Conservation (phyloP, 2,797 vertebrate species). For the Bufotes viridis region DNA sequence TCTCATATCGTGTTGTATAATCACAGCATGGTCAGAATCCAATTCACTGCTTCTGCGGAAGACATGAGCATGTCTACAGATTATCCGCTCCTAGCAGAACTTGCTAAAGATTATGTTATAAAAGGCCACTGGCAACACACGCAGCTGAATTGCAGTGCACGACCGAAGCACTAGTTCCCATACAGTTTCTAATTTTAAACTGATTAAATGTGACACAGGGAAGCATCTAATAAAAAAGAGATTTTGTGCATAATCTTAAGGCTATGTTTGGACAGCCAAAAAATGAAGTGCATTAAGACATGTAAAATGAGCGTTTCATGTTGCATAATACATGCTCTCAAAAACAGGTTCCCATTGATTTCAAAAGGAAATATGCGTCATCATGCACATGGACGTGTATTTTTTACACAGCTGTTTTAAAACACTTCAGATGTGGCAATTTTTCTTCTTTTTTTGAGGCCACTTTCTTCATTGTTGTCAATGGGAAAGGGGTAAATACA, state of each 20-base stretch:
- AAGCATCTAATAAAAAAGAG: conserved; percentile 48
- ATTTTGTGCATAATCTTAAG: conserved; percentile 46
- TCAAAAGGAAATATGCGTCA: too few species aligned
- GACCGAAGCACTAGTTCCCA: conserved; percentile 13
- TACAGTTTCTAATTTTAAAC: conserved; percentile 35
- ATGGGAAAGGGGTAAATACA: too few species aligned
- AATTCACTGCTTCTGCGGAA: conserved; percentile 28
- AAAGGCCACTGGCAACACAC: conserved; percentile 52
- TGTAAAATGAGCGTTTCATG: too few species aligned
- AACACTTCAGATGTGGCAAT: too few species aligned
- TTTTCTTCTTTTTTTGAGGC: too few species aligned
- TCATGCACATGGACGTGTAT: too few species aligned
- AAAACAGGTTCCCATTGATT: too few species aligned
- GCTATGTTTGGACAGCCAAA: not conserved
- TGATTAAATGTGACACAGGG: conserved; percentile 52
- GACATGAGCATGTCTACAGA: conserved; percentile 49
- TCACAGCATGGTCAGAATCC: conserved; percentile 38
- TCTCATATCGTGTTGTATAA: conserved; percentile 50
- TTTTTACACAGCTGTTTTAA: too few species aligned
- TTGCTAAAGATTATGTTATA: conserved; percentile 50
- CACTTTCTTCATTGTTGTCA: too few species aligned
- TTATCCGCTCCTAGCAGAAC: conserved; percentile 57
- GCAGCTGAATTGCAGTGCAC: conserved; percentile 45
- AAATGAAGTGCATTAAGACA: too few species aligned
- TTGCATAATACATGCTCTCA: too few species aligned